Evolutionary conservation across 2,113 vertebrate species (phyloP), one percentile per base, ranked within the genome.

Genomic region (Rostratula benghalensis): DNA sequence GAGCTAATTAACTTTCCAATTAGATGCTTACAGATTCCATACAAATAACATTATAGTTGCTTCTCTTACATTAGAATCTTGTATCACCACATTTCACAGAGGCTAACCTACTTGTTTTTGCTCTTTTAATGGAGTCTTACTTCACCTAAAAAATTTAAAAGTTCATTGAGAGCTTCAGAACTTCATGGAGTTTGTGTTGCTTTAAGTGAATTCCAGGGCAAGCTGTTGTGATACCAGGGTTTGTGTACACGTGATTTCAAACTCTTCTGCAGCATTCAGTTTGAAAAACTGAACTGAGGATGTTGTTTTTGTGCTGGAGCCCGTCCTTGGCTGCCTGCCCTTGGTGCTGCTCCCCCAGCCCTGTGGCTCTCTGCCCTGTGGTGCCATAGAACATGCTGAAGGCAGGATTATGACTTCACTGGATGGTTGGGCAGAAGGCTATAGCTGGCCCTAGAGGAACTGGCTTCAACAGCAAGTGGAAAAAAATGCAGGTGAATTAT

Each of bases 381-480:
- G n/a, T 1, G 1, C 39, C 1, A 10, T 24, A 51, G 93, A 30
- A 61, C 22, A 8, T 1, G 8, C 37, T 13, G 57, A 68, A 28
- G 53, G 57, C 76, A 90, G 96, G 90, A 89, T 95, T 97, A 64
- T 98, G 90, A 97, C 90, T 83, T 97, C 68, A 83, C 31, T 28
- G 54, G 19, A 59, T 50, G 37, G 43, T 68, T 51, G 54, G 86
- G 43, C 35, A 75, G 75, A 54, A 90, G 67, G 48, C 1, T 1
- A 35, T 14, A 74, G 30, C 24, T 90, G 39, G 41, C 30, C 10
- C 51, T 50, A 35, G 63, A 56, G 75, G 63, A 71, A 87, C 46
- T 76, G 0, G 2, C 57, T 73, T 93, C 24, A 41, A 19, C 48
- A 61, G 23, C 31, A 59, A 89, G 71, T 54, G 48, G 85, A 77